phyloP scores from a whole-genome alignment of 2,113 vertebrate genomes.

The Orycteropus afer region DNA sequence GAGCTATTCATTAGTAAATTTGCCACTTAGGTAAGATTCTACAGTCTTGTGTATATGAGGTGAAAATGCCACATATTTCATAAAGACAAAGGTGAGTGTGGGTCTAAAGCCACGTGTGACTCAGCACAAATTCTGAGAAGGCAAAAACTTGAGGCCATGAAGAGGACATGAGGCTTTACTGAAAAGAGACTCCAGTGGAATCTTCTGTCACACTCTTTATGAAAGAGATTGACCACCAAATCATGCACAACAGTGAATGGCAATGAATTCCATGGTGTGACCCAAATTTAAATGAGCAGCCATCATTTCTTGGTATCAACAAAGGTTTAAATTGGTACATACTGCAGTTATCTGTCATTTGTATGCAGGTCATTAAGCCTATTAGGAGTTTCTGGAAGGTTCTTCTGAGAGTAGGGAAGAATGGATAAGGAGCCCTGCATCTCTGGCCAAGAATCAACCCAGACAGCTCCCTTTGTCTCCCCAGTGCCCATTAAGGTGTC shows the following conservation, averaged over 20 bases:
- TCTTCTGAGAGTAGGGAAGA: not conserved
- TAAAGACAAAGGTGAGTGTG: not conserved
- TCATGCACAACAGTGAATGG: not conserved
- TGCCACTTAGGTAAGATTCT: not conserved
- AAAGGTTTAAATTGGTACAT: not conserved
- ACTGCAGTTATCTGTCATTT: not conserved
- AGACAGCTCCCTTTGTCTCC: not conserved
- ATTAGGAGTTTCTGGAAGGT: not conserved
- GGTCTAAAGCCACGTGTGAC: not conserved
- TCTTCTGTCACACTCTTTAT: not conserved
- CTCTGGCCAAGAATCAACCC: not conserved
- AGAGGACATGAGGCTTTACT: not conserved
- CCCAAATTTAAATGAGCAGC: not conserved
- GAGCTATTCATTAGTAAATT: conserved; percentile 22
- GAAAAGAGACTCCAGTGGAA: not conserved
- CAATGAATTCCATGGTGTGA: not conserved
- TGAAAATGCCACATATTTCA: not conserved
- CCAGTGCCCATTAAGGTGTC: not conserved
- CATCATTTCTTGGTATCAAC: not conserved
- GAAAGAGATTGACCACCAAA: not conserved
- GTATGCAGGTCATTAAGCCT: not conserved
- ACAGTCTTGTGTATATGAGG: not conserved
- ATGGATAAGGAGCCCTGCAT: not conserved
- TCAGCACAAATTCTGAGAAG: not conserved
- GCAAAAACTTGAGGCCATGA: not conserved